Evolutionary conservation across 2,888 invertebrate species (phyloP), one percentile per base, ranked within the genome.

Genomic region (Synergus gifuensis): DNA sequence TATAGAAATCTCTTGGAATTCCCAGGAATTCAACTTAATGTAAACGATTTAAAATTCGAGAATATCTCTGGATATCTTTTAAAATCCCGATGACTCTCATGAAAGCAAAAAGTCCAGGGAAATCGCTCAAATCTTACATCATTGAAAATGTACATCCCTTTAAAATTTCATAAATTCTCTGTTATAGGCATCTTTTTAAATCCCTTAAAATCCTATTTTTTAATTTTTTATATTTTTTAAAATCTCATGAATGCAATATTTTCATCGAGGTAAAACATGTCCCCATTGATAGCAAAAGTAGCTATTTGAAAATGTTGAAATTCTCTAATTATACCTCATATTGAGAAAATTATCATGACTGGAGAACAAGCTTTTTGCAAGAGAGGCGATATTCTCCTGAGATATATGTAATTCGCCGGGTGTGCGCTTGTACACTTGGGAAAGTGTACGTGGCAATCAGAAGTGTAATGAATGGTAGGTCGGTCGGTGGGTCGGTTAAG

Each of bases 381-480:
- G n/a, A 54, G 73, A 36, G 36, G 36, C 28, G 5, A 73, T 73
- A 66, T 40, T 42, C 66, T 42, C 4, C 66, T 18, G n/a, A 40
- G 40, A n/a, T 42, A 18, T 66, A 36, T 66, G 49, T 73, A 73
- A 73, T 73, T 73, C 54, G 54, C 4, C 42, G 40, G 40, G 66
- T 73, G 49, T 40, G 36, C 16, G 16, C 28, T 54, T 69, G 44
- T 49, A 11, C 66, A 42, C 54, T 73, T 73, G 73, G 28, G 73
- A 73, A 73, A 73, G 73, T 73, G 54, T 54, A 73, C 54, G 42
- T 18, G 42, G 66, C 18, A 42, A 66, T 66, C 42, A 66, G 11
- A 66, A 66, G 18, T 66, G 66, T 66, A 66, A 66, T 66, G 22
- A n/a, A n/a, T n/a, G 66, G 40, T 66, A 66, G 49, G 49, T 73